A percentile compares a stretch with the other conserved stretches of the same genome.
These are phyloP conservation scores for Hippoglossus hippoglossus DNA, from an alignment of 2,797 vertebrate genomes.

Conservation along the genomic window DNA sequence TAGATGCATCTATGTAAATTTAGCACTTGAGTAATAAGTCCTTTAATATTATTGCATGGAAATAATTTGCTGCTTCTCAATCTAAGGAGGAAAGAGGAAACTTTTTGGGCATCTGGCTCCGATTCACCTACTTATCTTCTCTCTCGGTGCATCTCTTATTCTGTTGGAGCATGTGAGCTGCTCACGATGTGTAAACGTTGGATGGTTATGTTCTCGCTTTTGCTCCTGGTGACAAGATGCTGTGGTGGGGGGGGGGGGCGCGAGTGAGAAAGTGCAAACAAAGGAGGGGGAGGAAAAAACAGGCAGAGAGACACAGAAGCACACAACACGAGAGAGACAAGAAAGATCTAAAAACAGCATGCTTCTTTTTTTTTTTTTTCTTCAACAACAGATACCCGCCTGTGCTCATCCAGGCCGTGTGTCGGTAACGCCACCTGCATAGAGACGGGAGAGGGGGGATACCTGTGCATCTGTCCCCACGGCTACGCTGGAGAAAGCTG, in stretches of 20 bases:
- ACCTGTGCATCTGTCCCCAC: conserved; percentile 87
- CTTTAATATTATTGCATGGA: conserved; percentile 2
- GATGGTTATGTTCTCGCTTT: conserved; percentile 48
- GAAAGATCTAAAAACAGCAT: conserved; percentile 56
- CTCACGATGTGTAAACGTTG: conserved; percentile 10
- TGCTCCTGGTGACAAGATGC: conserved; percentile 51
- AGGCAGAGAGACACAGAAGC: conserved; percentile 6
- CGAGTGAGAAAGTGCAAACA: conserved; percentile 33
- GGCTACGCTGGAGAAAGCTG: conserved; percentile 89
- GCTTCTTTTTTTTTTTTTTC: not conserved
- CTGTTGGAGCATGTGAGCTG: conserved; percentile 39
- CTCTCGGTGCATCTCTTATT: conserved; percentile 36
- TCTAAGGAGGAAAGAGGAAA: conserved; percentile 21
- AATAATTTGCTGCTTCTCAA: conserved; percentile 15
- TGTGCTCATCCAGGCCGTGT: conserved; percentile 89
- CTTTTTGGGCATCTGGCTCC: not conserved
- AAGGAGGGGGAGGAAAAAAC: conserved; percentile 7
- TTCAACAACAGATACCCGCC: conserved; percentile 83
- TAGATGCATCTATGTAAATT: conserved; percentile 8
- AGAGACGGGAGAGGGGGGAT: conserved; percentile 86
- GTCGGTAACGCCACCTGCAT: conserved; percentile 91
- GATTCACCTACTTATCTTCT: conserved; percentile 54
- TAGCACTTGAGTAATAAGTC: not conserved
- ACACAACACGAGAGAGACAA: not conserved
- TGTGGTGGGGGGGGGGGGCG: conserved; percentile 12